Base-by-base conservation (phyloP, 2,113 vertebrate species). In the Lepisosteus oculatus region DNA sequence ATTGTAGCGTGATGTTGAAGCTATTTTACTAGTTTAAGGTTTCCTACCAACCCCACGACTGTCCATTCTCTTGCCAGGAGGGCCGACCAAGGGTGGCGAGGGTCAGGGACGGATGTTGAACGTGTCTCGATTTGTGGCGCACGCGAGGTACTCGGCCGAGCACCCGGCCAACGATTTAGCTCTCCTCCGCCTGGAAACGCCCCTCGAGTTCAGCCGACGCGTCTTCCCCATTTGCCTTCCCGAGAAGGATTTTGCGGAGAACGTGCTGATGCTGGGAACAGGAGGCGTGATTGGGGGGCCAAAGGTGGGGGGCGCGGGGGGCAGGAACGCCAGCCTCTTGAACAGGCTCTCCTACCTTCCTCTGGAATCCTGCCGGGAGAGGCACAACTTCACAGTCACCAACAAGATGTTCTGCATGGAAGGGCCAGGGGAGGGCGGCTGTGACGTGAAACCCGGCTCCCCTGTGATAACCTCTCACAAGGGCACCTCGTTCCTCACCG, bases 401-500 rank as follows among this genome's bases (percentile, higher is more conserved):
- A 97, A 95, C 62, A 94, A 95, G 74, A 93, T 93, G 84, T 94
- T 93, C 51, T 97, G 96, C 55, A 93, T 92, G 79, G 77, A 71
- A 43, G 73, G 75, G 8, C 4, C 67, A 0, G 29, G 12, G 3
- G 8, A 44, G 0, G 5, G 0, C 0, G 6, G 14, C 1, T 79
- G 79, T 4, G 57, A 0, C 0, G 78, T 87, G 65, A 65, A 67
- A 41, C 86, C 84, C 3, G 97, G 96, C 17, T 87, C 92, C 5
- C 84, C 92, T 0, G 76, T 93, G 0, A 87, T 84, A 12, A 88
- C 93, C 0, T 69, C 90, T n/a, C 88, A 95, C 15, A 84, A 81
- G 11, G 92, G 88, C 3, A 93, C 93, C 0, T 94, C 87, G 75
- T 98, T 96, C 69, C 83, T 98, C 54, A 96, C 93, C 0, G 97